Conservation (phyloP, 2,888 invertebrate genomes). For the Lobophora halterata region DNA sequence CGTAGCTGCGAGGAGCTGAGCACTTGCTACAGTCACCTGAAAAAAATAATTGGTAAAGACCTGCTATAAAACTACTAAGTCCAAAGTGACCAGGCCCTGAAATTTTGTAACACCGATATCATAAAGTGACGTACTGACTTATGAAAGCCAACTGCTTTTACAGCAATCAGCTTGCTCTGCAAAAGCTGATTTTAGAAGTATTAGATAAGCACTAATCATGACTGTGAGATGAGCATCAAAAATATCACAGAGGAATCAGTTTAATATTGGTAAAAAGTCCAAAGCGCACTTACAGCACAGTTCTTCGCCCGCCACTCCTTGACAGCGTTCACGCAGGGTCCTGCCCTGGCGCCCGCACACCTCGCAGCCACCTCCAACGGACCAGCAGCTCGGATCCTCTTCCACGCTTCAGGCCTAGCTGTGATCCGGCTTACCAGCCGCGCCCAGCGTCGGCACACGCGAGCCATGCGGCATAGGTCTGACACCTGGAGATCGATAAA, state of each 20-base stretch:
- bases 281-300: conserved; percentile 62
- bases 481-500: conserved; percentile 57
- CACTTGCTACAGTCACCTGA: conserved; percentile 87
- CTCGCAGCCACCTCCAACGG: conserved; percentile 66
- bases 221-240: too few relatives aligned
- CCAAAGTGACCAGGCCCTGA: too few relatives aligned
- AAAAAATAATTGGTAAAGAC: too few relatives aligned
- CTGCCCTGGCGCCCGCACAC: conserved; percentile 67
- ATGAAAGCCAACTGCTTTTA: too few relatives aligned
- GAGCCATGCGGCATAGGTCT: conserved; percentile 78
- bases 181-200: too few relatives aligned
- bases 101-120: too few relatives aligned
- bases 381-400: conserved; percentile 60
- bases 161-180: too few relatives aligned
- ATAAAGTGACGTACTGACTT: too few relatives aligned
- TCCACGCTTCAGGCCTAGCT: conserved; percentile 64
- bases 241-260: too few relatives aligned
- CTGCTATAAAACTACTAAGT: too few relatives aligned
- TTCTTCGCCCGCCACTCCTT: conserved; percentile 68
- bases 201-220: too few relatives aligned
- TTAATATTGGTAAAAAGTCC: too few relatives aligned
- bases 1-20: conserved; percentile 87
- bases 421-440: conserved; percentile 60
- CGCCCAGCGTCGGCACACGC: conserved; percentile 71
- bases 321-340: conserved; percentile 66